These are phyloP conservation scores for Silurus aristotelis DNA, from an alignment of 2,797 vertebrate species.

Conservation along the genomic window DNA sequence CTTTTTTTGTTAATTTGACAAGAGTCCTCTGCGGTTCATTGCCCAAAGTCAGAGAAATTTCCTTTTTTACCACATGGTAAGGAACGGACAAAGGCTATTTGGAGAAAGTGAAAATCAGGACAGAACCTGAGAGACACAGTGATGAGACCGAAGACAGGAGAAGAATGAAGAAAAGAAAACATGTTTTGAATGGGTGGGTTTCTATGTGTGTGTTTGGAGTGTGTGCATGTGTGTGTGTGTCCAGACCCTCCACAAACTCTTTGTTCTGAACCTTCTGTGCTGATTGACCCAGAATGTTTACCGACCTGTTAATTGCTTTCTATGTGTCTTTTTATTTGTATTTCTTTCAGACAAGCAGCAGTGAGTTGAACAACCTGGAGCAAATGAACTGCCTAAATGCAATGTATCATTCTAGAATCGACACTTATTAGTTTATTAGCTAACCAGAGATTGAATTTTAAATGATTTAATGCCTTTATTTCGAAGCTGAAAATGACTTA, in stretches of 20 bases:
- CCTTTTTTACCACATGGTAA: conserved; percentile 55
- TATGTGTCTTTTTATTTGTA: background rate
- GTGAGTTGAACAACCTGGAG: background rate
- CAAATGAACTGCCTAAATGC: background rate
- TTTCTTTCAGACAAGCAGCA: background rate
- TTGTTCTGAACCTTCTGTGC: conserved; percentile 24
- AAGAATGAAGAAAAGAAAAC: conserved; percentile 26
- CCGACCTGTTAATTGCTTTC: conserved; percentile 23
- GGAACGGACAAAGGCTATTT: conserved; percentile 60
- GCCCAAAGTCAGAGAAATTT: conserved; percentile 45
- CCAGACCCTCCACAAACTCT: conserved; percentile 39
- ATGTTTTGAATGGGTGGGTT: conserved; percentile 38
- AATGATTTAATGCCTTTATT: background rate
- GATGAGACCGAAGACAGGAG: conserved; percentile 37
- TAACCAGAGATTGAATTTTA: background rate
- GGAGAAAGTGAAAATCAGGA: conserved; percentile 58
- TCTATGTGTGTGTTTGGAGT: background rate
- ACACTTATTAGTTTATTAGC: background rate
- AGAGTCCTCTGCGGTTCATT: conserved; percentile 55
- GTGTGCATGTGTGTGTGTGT: conserved; percentile 20
- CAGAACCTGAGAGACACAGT: conserved; percentile 60
- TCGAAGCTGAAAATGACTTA: background rate
- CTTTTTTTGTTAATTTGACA: conserved; percentile 51
- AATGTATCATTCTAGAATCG: background rate
- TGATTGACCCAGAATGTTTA: conserved; percentile 26